A percentile compares a stretch with the other conserved stretches of the same genome.
phyloP scores from a whole-genome alignment of 2,113 vertebrate genomes.

The Indicator maculatus region DNA sequence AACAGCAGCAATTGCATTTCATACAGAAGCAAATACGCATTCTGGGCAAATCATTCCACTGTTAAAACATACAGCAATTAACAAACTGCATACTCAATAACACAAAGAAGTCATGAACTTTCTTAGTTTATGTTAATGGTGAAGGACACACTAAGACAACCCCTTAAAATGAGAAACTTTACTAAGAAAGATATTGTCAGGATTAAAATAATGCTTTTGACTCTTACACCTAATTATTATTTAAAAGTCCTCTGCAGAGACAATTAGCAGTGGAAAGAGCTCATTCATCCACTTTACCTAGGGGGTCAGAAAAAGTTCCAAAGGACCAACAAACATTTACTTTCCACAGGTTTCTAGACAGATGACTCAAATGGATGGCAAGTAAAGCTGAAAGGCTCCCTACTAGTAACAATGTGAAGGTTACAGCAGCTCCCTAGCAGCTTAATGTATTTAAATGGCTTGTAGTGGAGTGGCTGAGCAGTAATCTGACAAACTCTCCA shows the following conservation, averaged over 20 bases:
- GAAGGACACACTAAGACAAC: not conserved
- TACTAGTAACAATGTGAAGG: not conserved
- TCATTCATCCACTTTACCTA: not conserved
- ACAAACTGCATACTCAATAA: not conserved
- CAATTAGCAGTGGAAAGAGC: not conserved
- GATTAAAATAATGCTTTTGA: not conserved
- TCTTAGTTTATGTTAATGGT: not conserved
- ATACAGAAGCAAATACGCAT: not conserved
- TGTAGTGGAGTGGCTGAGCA: not conserved
- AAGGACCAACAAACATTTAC: not conserved
- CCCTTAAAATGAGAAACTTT: not conserved
- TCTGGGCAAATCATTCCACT: not conserved
- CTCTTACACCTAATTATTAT: not conserved
- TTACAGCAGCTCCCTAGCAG: not conserved
- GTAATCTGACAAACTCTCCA: not conserved
- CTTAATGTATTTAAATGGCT: conserved; percentile 15
- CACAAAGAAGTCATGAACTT: not conserved
- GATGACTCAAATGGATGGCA: not conserved
- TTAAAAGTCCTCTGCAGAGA: not conserved
- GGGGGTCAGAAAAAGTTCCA: not conserved
- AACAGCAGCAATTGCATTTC: not conserved
- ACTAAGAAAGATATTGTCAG: not conserved
- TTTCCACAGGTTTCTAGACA: not conserved
- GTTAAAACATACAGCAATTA: conserved; percentile 34
- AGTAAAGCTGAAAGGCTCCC: not conserved